phyloP scores from a whole-genome alignment of 2,797 vertebrate species.

The Falco cherrug region DNA sequence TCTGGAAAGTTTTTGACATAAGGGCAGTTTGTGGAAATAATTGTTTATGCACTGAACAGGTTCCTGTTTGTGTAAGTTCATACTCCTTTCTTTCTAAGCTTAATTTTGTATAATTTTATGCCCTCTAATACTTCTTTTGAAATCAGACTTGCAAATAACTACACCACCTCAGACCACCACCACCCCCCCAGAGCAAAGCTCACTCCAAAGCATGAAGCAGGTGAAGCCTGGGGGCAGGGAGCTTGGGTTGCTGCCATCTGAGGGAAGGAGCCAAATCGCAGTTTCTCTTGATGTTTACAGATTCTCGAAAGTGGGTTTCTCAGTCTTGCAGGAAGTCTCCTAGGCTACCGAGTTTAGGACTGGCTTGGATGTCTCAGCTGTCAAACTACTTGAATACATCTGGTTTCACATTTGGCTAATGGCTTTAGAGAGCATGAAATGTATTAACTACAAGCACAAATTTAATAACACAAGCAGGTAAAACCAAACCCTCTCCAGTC shows the following conservation, averaged over 20 bases:
- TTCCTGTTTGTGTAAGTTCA: not conserved
- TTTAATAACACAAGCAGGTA: not conserved
- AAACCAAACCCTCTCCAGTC: not conserved
- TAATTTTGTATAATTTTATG: not conserved
- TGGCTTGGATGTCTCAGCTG: not conserved
- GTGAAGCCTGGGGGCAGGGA: not conserved
- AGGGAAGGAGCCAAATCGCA: not conserved
- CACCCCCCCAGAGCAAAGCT: not conserved
- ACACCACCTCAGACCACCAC: not conserved
- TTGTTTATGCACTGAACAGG: not conserved
- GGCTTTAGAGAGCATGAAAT: not conserved
- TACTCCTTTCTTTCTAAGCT: not conserved
- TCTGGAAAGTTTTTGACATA: not conserved
- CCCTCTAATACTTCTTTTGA: not conserved
- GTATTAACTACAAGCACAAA: not conserved
- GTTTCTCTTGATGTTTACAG: not conserved
- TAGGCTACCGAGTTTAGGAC: not conserved
- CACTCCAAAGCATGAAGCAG: not conserved
- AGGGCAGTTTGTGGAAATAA: not conserved
- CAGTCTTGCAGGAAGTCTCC: not conserved
- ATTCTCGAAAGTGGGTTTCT: not conserved
- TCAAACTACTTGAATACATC: not conserved
- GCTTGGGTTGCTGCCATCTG: rapidly evolving
- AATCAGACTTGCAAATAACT: not conserved
- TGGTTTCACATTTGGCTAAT: not conserved